A percentile compares a stretch with the other conserved stretches of the same genome.
phyloP scores from a whole-genome alignment of 2,797 vertebrate species.

The Echeneis naucrates region DNA sequence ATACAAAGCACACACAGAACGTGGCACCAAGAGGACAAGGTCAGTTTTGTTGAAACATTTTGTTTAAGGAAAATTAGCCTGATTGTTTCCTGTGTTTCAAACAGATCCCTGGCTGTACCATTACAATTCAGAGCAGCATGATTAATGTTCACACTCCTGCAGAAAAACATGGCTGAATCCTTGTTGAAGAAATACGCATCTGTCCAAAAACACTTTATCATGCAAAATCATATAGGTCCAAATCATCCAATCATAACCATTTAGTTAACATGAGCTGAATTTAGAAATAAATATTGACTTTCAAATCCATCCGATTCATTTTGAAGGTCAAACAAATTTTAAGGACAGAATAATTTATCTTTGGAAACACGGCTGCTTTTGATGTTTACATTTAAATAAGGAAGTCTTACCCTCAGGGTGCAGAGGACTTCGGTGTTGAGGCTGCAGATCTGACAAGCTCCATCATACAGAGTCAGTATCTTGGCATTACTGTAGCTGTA shows the following conservation, averaged over 20 bases:
- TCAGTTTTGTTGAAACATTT: conserved; percentile 8
- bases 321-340: no score
- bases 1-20: background rate
- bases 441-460: conserved; percentile 89
- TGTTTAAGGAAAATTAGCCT: conserved; percentile 30
- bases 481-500: conserved; percentile 91
- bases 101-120: background rate
- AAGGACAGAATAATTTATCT: background rate
- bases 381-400: background rate
- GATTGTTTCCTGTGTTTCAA: conserved; percentile 49
- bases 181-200: background rate
- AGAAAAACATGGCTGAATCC: background rate
- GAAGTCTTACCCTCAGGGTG: conserved; percentile 83
- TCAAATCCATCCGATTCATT: no score
- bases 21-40: conserved; percentile 23
- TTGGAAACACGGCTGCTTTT: background rate
- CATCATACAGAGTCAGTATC: conserved; percentile 88
- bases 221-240: background rate
- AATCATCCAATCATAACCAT: background rate
- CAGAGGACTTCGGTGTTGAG: conserved; percentile 81
- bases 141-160: background rate
- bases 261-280: background rate
- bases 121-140: background rate
- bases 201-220: background rate
- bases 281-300: no score